Conservation (phyloP, 2,797 vertebrate genomes). For the Siniperca obscura region DNA sequence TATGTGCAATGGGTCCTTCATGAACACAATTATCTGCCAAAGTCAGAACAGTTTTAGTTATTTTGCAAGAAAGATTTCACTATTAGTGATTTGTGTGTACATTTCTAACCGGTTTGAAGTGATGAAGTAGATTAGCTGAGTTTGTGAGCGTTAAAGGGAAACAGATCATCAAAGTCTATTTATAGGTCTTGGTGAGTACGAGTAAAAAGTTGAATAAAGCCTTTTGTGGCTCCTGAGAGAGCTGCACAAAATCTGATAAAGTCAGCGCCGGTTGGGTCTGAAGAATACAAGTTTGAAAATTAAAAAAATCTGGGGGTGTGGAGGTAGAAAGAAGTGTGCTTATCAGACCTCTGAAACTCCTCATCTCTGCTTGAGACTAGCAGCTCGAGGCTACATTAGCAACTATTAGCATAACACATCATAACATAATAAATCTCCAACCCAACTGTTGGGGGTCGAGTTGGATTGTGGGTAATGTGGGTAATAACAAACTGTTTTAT, state of each 20-base stretch:
- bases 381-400: neutral
- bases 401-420: neutral
- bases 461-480: neutral
- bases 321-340: neutral
- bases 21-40: neutral
- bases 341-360: neutral
- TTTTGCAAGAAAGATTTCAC: neutral
- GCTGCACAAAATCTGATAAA: neutral
- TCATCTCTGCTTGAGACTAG: neutral
- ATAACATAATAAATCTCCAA: neutral
- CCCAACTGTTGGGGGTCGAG: neutral
- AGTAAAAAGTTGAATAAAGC: neutral
- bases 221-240: constrained; percentile 7
- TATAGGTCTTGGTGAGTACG: neutral
- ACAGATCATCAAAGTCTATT: neutral
- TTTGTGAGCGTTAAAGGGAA: neutral
- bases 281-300: neutral
- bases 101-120: neutral
- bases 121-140: neutral
- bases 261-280: neutral
- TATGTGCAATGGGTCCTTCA: neutral
- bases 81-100: neutral
- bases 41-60: neutral
- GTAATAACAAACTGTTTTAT: constrained; percentile 1
- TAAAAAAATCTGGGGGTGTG: neutral